Base-by-base conservation (phyloP, 1,140 invertebrate species). In the Trichoplusia ni region DNA sequence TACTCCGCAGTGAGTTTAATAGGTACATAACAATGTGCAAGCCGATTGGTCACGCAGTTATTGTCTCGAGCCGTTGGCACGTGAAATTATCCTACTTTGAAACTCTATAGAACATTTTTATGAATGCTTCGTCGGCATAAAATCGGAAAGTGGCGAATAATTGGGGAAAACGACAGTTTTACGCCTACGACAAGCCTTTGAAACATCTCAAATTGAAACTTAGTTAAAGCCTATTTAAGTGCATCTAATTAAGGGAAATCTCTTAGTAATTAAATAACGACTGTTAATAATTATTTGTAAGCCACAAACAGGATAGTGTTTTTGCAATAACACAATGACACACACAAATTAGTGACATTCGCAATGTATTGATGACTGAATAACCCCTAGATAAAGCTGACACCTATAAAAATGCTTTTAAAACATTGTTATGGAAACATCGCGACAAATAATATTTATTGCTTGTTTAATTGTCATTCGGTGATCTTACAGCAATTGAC, bases 11-110 rank as follows among this genome's bases (percentile, higher is more conserved):
- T 58, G 31, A 23, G 40, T 46, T 46, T 60, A 63, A 64, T 64
- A 64, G 61, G 51, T 56, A 61, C 25, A 63, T 60, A 69, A 73
- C 56, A 58, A 67, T 54, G 54, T 67, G 61, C 54, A 49, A 44
- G 19, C 37, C 47, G 60, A 71, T 71, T 71, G 47, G 64, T 31
- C 49, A 67, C 23, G 53, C 44, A 37, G 19, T 47, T 47, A 71
- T 71, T 71, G 64, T 71, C 40, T 67, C 46, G 37, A 59, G 19
- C 21, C 67, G 51, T 58, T 65, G 33, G 49, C 46, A 68, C 63
- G 58, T 65, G 49, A 65, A 65, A 69, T 62, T 59, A 51, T 58
- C 56, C 42, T 42, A 60, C 29, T 60, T 59, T 59, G 38, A 59
- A 35, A 9, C 13, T 8, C 37, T 29, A 58, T 29, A 31, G 11